phyloP scores from a whole-genome alignment of 2,888 invertebrate genomes.

The Synergus laeviventris region DNA sequence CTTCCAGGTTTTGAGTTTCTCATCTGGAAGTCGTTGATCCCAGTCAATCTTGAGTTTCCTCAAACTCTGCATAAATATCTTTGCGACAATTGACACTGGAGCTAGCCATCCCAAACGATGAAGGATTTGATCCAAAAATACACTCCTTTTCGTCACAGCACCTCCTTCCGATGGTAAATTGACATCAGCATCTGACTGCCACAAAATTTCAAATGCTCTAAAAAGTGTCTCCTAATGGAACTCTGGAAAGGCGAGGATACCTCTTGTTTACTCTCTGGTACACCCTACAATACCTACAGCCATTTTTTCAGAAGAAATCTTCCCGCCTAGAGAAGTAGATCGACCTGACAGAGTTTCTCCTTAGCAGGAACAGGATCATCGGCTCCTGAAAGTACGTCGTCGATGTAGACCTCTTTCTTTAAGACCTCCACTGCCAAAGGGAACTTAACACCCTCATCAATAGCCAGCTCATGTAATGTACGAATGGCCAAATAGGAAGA shows the following conservation, averaged over 20 bases:
- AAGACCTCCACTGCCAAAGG: background rate
- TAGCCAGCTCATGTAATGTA: background rate
- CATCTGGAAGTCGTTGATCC: background rate
- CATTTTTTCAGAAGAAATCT: background rate
- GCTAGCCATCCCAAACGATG: background rate
- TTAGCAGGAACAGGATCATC: background rate
- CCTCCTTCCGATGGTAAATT: background rate
- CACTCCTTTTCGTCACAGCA: background rate
- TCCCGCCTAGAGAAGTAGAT: background rate
- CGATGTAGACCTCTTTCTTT: background rate
- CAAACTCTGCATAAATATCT: background rate
- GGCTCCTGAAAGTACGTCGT: no score
- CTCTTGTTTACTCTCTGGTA: background rate
- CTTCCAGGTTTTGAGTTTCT: background rate
- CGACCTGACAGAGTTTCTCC: background rate
- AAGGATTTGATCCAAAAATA: background rate
- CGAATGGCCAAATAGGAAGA: background rate
- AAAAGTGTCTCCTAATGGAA: background rate
- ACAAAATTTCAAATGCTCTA: background rate
- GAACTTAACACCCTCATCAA: background rate
- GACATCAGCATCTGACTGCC: background rate
- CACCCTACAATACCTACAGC: background rate
- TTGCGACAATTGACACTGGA: background rate
- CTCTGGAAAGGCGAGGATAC: background rate
- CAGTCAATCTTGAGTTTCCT: background rate